A percentile compares a stretch with the other conserved stretches of the same genome.
Evolutionary conservation across 2,888 invertebrate species (phyloP).

Genomic region (Tridacna gigas): DNA sequence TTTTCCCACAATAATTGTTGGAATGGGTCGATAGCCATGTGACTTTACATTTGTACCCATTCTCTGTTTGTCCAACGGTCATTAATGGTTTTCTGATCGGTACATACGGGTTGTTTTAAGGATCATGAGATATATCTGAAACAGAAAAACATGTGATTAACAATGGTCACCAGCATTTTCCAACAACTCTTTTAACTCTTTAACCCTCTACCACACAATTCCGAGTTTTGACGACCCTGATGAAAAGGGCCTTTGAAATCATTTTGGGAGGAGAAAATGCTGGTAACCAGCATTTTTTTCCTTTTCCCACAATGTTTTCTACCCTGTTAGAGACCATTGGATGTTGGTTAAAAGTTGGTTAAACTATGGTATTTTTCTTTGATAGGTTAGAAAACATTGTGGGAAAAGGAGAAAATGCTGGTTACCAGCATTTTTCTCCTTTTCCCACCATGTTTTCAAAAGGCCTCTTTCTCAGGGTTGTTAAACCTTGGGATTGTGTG

Average conservation of each 20-base stretch:
- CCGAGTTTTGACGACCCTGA: too few relatives aligned
- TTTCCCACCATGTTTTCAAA: not conserved
- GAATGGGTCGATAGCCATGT: slow-evolving; percentile 18
- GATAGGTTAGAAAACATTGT: not conserved
- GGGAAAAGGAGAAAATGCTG: not conserved
- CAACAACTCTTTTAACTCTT: too few relatives aligned
- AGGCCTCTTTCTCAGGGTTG: not conserved
- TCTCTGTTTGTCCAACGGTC: not conserved
- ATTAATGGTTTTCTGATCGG: too few relatives aligned
- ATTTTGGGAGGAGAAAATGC: too few relatives aligned
- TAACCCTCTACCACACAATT: too few relatives aligned
- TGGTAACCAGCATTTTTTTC: not conserved
- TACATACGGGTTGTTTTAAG: too few relatives aligned
- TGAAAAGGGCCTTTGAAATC: too few relatives aligned
- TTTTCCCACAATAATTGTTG: slow-evolving; percentile 7
- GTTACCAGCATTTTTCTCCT: not conserved
- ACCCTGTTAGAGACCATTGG: too few relatives aligned
- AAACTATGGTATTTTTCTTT: not conserved
- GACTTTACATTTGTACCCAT: slow-evolving; percentile 13
- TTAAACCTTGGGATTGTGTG: not conserved
- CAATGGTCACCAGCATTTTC: too few relatives aligned
- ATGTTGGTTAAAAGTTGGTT: too few relatives aligned
- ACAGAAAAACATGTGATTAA: too few relatives aligned
- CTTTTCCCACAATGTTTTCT: not conserved
- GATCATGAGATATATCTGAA: too few relatives aligned